Conservation (phyloP, 2,888 invertebrate species). For the Lysandra coridon region DNA sequence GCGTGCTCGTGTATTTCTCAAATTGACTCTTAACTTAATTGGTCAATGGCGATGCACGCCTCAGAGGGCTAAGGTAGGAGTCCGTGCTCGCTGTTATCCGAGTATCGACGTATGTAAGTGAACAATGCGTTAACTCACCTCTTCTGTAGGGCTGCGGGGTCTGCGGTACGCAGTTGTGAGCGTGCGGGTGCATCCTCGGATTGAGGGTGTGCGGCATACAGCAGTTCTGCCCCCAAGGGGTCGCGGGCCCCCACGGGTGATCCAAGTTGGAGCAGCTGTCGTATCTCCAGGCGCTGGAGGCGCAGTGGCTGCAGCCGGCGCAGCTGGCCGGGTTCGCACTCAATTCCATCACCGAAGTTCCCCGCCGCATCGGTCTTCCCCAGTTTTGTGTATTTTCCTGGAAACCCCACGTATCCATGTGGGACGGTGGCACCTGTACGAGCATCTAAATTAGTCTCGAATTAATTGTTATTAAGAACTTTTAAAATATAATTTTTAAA, state of each 20-base stretch:
- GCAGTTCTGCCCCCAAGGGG: constrained; percentile 49
- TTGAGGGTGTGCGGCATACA: constrained; percentile 49
- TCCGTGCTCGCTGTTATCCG: not conserved
- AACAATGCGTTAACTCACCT: constrained; percentile 47
- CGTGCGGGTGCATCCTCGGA: constrained; percentile 45
- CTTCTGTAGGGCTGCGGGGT: constrained; percentile 70
- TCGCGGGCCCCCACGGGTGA: constrained; percentile 53
- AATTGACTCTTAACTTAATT: not conserved
- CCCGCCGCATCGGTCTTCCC: constrained; percentile 65
- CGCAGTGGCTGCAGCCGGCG: constrained; percentile 48
- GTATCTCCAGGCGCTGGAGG: constrained; percentile 62
- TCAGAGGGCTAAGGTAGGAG: not conserved
- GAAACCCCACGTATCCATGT: constrained; percentile 59
- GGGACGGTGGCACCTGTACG: constrained; percentile 41
- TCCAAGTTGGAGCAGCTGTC: constrained; percentile 73
- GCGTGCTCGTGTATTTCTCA: too few species aligned
- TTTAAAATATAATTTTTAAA: not conserved
- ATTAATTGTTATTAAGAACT: not conserved
- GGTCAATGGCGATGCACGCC: not conserved
- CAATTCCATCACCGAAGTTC: constrained; percentile 68
- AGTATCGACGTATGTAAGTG: too few species aligned
- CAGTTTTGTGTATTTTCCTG: constrained; percentile 55
- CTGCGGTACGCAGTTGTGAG: constrained; percentile 54
- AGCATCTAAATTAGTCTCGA: not conserved
- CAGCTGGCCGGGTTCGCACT: constrained; percentile 50